Conservation (phyloP, 2,797 vertebrate genomes). For the Anomalospiza imberbis region DNA sequence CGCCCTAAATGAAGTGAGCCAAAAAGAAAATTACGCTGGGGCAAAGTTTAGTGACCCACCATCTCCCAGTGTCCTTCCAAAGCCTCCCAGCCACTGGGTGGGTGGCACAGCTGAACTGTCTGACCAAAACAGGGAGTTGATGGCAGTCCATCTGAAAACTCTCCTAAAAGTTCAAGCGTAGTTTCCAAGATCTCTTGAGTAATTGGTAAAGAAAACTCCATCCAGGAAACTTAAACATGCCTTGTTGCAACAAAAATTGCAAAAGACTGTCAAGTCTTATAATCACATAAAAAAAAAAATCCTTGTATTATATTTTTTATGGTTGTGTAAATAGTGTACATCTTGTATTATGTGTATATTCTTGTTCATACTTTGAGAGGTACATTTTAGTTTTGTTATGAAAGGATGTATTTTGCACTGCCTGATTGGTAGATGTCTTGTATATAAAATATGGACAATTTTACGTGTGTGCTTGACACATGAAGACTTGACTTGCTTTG, state of each 20-base stretch:
- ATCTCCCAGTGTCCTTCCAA: conserved; percentile 91
- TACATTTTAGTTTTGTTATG: conserved; percentile 97
- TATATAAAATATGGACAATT: conserved; percentile 75
- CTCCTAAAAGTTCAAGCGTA: conserved; percentile 88
- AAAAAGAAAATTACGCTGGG: conserved; percentile 91
- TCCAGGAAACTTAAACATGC: conserved; percentile 65
- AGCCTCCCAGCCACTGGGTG: conserved; percentile 95
- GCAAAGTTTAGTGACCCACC: conserved; percentile 94
- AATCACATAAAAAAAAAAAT: conserved; percentile 38
- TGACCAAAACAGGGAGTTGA: conserved; percentile 85
- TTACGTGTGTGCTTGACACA: conserved; percentile 70
- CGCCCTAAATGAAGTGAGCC: conserved; percentile 69
- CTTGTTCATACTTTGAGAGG: conserved; percentile 87
- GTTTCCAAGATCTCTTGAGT: conserved; percentile 27
- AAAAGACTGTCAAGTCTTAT: conserved; percentile 73
- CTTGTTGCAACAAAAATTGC: conserved; percentile 76
- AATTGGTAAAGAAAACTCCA: conserved; percentile 46
- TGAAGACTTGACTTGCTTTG: conserved; percentile 79
- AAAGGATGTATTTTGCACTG: conserved; percentile 84
- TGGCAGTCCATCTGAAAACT: conserved; percentile 89
- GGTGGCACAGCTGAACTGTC: conserved; percentile 72
- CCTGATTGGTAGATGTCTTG: conserved; percentile 81
- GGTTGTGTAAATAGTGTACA: conserved; percentile 90
- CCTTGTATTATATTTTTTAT: conserved; percentile 81
- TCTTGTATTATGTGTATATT: conserved; percentile 94